Evolutionary conservation across 2,888 invertebrate species (phyloP).

Genomic region (Melanostoma mellinum): DNA sequence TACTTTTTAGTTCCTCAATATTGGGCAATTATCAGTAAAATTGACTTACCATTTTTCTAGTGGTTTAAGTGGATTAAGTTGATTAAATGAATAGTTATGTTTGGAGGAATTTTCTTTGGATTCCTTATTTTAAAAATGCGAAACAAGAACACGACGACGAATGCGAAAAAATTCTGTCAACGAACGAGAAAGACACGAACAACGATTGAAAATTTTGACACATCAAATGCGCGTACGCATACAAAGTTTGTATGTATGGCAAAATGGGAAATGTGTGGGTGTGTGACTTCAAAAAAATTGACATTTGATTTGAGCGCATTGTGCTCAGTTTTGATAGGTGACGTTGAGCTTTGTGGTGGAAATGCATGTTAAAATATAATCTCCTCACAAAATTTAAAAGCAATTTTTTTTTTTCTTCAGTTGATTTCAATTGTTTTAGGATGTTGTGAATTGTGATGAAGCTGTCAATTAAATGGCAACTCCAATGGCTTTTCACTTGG

Average conservation of each 20-base stretch:
- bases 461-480: too few relatives aligned
- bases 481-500: too few relatives aligned
- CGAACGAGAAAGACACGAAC: constrained; percentile 41
- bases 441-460: too few relatives aligned
- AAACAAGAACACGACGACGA: constrained; percentile 58
- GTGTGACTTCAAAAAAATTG: constrained; percentile 39
- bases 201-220: constrained; percentile 69
- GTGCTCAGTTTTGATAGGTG: constrained; percentile 45
- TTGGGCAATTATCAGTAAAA: too few relatives aligned
- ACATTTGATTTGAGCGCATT: constrained; percentile 19
- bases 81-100: constrained; percentile 24
- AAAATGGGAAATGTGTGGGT: constrained; percentile 39
- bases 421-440: too few relatives aligned
- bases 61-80: constrained; percentile 5
- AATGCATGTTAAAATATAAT: neutral
- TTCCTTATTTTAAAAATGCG: constrained; percentile 42
- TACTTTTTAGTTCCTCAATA: neutral
- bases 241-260: constrained; percentile 33
- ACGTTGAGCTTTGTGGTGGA: constrained; percentile 34
- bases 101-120: constrained; percentile 32
- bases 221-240: constrained; percentile 79
- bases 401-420: neutral
- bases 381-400: neutral
- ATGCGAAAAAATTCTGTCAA: constrained; percentile 60
- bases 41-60: constrained; percentile 58